Evolutionary conservation across 2,888 invertebrate species (phyloP).

Genomic region (Cryptophagus acutangulus): DNA sequence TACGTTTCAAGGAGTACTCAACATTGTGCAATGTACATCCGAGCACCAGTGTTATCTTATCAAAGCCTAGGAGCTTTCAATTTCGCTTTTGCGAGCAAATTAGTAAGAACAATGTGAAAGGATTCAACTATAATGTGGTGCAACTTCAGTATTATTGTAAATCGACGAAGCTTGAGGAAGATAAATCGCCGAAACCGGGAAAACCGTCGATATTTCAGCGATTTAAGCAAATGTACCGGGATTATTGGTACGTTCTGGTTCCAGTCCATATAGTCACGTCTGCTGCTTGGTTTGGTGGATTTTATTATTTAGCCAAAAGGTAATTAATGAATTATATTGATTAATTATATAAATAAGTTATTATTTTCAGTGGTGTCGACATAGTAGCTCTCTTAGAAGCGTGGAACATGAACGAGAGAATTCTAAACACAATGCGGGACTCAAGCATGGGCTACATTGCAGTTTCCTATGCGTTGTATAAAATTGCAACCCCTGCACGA

Average conservation of each 20-base stretch:
- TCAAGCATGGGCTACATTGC: conserved; percentile 87
- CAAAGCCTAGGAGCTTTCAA: too few species aligned
- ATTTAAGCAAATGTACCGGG: conserved; percentile 88
- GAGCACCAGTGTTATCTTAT: too few species aligned
- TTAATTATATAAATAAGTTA: conserved; percentile 11
- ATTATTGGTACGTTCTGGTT: conserved; percentile 94
- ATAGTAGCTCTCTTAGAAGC: conserved; percentile 72
- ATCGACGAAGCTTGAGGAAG: too few species aligned
- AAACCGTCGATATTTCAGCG: conserved; percentile 67
- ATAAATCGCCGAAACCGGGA: too few species aligned
- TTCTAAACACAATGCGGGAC: conserved; percentile 69
- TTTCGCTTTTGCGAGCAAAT: too few species aligned
- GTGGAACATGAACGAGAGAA: conserved; percentile 70
- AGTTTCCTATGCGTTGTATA: conserved; percentile 87
- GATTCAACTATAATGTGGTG: too few species aligned
- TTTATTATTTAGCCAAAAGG: conserved; percentile 84
- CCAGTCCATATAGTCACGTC: conserved; percentile 92
- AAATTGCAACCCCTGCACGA: conserved; percentile 83
- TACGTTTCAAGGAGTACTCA: too few species aligned
- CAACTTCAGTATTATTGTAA: too few species aligned
- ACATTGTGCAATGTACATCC: too few species aligned
- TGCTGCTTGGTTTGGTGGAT: conserved; percentile 78
- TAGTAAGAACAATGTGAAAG: too few species aligned
- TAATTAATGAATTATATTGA: conserved; percentile 49
- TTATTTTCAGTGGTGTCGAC: conserved; percentile 90